Conservation (phyloP, 2,888 invertebrate species). For the Tubiluchus corallicola region DNA sequence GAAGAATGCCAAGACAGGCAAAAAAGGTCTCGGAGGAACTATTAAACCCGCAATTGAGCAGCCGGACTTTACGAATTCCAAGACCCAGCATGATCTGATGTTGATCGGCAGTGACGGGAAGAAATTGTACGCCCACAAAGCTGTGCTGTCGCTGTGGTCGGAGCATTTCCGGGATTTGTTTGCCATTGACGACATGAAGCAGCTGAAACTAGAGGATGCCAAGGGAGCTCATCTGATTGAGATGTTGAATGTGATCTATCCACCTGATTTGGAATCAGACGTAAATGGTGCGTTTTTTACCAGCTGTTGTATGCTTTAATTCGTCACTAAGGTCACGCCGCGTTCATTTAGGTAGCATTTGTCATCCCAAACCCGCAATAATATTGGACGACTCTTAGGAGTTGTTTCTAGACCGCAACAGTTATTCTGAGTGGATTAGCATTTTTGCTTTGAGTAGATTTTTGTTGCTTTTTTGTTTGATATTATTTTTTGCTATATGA, state of each 20-base stretch:
- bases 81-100: background rate
- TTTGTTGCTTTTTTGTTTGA: too few relatives aligned
- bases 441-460: too few relatives aligned
- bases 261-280: background rate
- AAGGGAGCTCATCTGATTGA: background rate
- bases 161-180: background rate
- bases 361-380: too few relatives aligned
- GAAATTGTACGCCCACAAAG: background rate
- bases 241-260: background rate
- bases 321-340: too few relatives aligned
- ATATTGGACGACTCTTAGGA: too few relatives aligned
- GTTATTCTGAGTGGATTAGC: too few relatives aligned
- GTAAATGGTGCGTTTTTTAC: background rate
- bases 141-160: background rate
- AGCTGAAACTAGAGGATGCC: conserved; percentile 1
- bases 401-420: too few relatives aligned
- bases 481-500: too few relatives aligned
- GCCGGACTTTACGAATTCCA: background rate
- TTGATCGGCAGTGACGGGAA: background rate
- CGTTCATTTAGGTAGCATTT: too few relatives aligned
- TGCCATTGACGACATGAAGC: background rate
- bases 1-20: background rate
- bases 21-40: background rate
- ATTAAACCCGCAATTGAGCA: background rate
- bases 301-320: too few relatives aligned